A percentile compares a stretch with the other conserved stretches of the same genome.
Conservation (phyloP, 2,797 vertebrate species). For the Leontocebus nigricollis region DNA sequence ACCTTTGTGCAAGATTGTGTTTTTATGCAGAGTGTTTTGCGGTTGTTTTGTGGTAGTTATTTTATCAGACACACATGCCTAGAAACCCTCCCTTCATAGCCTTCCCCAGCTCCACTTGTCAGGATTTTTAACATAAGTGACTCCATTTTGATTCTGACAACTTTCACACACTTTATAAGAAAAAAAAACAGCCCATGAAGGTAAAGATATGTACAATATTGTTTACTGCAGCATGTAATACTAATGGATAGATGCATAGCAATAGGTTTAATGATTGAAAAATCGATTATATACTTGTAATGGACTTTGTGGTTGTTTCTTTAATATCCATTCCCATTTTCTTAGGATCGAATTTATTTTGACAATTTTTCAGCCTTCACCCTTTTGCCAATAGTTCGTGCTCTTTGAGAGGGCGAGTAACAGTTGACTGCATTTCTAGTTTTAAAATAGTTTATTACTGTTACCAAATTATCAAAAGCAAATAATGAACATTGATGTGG, state of each 20-base stretch:
- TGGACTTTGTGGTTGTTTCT: background rate
- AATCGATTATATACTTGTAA: background rate
- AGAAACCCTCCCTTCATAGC: background rate
- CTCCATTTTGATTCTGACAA: background rate
- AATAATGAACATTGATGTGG: background rate
- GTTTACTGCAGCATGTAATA: background rate
- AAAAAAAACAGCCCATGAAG: background rate
- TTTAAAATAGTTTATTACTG: background rate
- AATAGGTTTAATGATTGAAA: background rate
- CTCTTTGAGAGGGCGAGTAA: background rate
- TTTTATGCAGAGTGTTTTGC: background rate
- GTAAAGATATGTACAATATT: background rate
- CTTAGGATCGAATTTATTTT: background rate
- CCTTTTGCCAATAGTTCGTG: background rate
- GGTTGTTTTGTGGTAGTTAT: background rate
- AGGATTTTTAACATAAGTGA: background rate
- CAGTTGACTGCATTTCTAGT: background rate
- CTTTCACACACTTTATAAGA: background rate
- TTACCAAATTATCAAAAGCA: background rate
- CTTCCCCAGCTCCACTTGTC: background rate
- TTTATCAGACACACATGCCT: background rate
- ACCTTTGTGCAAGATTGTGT: too few relatives aligned
- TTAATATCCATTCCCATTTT: background rate
- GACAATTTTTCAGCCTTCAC: background rate
- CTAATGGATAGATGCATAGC: background rate